Conservation (phyloP, 2,888 invertebrate species). For the Campoletis raptor region DNA sequence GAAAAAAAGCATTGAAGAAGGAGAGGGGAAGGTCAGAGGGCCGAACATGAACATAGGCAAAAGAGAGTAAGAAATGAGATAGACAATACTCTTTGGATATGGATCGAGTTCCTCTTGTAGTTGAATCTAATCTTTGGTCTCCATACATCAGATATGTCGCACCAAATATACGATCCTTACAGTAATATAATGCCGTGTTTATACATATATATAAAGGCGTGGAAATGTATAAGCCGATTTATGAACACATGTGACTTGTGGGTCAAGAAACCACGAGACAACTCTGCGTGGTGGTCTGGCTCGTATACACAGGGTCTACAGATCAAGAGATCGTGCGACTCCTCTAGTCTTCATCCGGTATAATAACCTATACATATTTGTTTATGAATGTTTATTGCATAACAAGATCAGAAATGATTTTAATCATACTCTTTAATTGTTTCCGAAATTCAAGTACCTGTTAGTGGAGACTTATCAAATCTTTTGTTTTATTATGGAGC, state of each 20-base stretch:
- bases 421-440: background rate
- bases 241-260: constrained; percentile 36
- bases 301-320: background rate
- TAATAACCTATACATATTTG: background rate
- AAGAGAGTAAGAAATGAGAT: background rate
- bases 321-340: constrained; percentile 52
- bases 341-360: constrained; percentile 27
- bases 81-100: constrained; percentile 32
- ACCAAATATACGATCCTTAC: constrained; percentile 3
- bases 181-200: background rate
- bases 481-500: background rate
- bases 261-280: constrained; percentile 45
- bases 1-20: constrained; percentile 1
- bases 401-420: background rate
- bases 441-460: background rate
- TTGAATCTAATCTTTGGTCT: constrained; percentile 30
- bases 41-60: background rate
- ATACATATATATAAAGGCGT: background rate
- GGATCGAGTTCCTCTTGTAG: constrained; percentile 37
- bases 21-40: background rate
- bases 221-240: constrained; percentile 24
- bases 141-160: constrained; percentile 15
- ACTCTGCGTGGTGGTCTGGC: constrained; percentile 8
- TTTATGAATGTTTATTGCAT: background rate
- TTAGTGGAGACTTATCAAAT: background rate